Percentiles rank a stretch among this genome's conserved stretches.
phyloP scores from a whole-genome alignment of 2,888 invertebrate genomes.

The Eilema griseolum region DNA sequence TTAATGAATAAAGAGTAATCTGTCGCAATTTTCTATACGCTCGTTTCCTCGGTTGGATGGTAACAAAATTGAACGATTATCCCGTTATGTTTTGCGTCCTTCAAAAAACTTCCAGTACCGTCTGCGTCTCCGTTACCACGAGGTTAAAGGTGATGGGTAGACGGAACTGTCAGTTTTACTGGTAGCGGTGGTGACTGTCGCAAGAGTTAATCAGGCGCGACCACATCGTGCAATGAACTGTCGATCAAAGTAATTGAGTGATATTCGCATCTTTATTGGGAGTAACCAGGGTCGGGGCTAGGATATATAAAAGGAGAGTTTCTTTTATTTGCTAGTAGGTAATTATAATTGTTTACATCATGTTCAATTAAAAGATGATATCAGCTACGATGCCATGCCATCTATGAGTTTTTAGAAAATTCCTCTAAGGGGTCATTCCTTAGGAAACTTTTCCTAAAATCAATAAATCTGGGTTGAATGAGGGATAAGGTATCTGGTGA shows the following conservation, averaged over 20 bases:
- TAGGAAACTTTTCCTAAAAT: too few species aligned
- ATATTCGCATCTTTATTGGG: neutral
- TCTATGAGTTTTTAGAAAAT: too few species aligned
- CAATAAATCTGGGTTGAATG: too few species aligned
- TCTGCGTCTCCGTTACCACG: slow-evolving; percentile 41
- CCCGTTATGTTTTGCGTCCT: slow-evolving; percentile 1
- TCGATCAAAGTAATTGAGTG: neutral
- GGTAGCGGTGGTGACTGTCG: slow-evolving; percentile 34
- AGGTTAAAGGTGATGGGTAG: slow-evolving; percentile 47
- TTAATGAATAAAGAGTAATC: neutral
- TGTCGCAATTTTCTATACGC: neutral
- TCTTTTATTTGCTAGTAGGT: too few species aligned
- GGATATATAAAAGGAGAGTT: too few species aligned
- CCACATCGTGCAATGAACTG: slow-evolving; percentile 34
- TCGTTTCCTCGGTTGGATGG: neutral
- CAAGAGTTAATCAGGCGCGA: slow-evolving; percentile 13
- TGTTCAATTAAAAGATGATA: too few species aligned
- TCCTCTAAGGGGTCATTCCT: too few species aligned
- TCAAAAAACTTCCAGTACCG: slow-evolving; percentile 29
- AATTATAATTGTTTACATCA: too few species aligned
- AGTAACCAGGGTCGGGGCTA: too few species aligned
- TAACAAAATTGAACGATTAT: neutral
- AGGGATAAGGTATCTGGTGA: too few species aligned
- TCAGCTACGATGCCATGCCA: too few species aligned
- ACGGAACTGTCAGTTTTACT: slow-evolving; percentile 36